Percentiles rank a stretch among this genome's conserved stretches.
Conservation (phyloP, 92 coral and sea anemone genomes). For the Metridium senile region DNA sequence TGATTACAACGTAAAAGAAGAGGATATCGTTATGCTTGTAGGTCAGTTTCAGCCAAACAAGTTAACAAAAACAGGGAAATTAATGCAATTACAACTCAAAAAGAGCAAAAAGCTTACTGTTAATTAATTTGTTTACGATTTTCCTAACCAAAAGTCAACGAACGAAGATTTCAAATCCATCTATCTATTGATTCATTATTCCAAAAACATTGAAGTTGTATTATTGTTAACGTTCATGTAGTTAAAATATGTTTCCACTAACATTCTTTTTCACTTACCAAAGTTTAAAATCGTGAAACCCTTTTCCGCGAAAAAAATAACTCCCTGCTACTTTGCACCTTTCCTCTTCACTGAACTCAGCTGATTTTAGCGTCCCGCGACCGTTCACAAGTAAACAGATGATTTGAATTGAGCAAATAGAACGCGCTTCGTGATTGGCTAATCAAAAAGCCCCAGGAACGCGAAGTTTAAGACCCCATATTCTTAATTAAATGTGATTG, state of each 20-base stretch:
- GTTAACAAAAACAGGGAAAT: not conserved
- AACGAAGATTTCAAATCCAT: too few species aligned
- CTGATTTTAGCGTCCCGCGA: constrained; percentile 26
- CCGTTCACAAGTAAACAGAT: constrained; percentile 21
- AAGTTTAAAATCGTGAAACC: not conserved
- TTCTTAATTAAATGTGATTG: too few species aligned
- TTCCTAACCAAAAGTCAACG: too few species aligned
- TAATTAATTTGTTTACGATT: too few species aligned
- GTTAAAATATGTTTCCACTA: too few species aligned
- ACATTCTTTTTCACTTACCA: not conserved
- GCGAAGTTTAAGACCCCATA: too few species aligned
- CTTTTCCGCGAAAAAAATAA: not conserved
- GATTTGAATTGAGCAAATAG: constrained; percentile 7
- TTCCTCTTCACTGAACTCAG: constrained; percentile 7
- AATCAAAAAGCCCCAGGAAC: not conserved
- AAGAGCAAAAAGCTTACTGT: too few species aligned
- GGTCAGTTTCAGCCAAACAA: not conserved
- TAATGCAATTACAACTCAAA: too few species aligned
- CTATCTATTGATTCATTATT: too few species aligned
- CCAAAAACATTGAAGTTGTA: too few species aligned
- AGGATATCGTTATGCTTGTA: not conserved
- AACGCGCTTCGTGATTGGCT: constrained; percentile 20
- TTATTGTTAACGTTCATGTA: too few species aligned
- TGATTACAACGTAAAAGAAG: not conserved
- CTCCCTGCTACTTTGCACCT: not conserved